Percentiles rank a stretch among this genome's conserved stretches.
Conservation (phyloP, 1,140 invertebrate species). For the Zaprionus tsacasi region DNA sequence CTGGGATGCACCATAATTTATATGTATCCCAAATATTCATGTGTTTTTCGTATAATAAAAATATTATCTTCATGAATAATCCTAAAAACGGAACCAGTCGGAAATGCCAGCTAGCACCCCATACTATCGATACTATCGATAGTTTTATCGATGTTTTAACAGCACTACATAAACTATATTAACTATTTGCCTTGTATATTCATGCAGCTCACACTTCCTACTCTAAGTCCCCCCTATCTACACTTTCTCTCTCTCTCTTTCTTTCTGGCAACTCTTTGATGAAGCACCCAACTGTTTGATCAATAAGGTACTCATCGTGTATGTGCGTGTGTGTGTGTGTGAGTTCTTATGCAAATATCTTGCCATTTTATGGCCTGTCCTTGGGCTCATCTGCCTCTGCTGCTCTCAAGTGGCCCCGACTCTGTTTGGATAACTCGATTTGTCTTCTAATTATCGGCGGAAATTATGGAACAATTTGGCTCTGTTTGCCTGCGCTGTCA, state of each 20-base stretch:
- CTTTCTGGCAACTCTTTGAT: slow-evolving; percentile 23
- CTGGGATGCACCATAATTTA: too few relatives aligned
- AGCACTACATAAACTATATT: too few relatives aligned
- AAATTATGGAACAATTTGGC: slow-evolving; percentile 39
- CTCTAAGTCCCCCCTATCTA: background rate
- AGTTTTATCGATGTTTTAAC: too few relatives aligned
- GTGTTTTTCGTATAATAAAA: too few relatives aligned
- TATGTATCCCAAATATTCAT: too few relatives aligned
- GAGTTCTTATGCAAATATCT: slow-evolving; percentile 13
- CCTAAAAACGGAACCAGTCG: too few relatives aligned
- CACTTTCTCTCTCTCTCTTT: background rate
- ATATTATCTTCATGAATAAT: too few relatives aligned
- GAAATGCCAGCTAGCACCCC: too few relatives aligned
- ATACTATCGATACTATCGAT: too few relatives aligned
- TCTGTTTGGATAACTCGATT: slow-evolving; percentile 65
- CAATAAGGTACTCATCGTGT: slow-evolving; percentile 26
- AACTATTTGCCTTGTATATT: background rate
- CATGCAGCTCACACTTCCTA: background rate
- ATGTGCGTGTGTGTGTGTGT: background rate
- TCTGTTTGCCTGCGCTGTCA: slow-evolving; percentile 8
- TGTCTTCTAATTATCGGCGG: slow-evolving; percentile 57
- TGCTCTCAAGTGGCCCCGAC: slow-evolving; percentile 29
- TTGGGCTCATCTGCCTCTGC: slow-evolving; percentile 20
- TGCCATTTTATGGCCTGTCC: slow-evolving; percentile 40
- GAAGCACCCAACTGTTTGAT: slow-evolving; percentile 43